Percentiles rank a stretch among this genome's conserved stretches.
Conservation (phyloP, 2,888 invertebrate genomes). For the Mechanitis mazaeus region DNA sequence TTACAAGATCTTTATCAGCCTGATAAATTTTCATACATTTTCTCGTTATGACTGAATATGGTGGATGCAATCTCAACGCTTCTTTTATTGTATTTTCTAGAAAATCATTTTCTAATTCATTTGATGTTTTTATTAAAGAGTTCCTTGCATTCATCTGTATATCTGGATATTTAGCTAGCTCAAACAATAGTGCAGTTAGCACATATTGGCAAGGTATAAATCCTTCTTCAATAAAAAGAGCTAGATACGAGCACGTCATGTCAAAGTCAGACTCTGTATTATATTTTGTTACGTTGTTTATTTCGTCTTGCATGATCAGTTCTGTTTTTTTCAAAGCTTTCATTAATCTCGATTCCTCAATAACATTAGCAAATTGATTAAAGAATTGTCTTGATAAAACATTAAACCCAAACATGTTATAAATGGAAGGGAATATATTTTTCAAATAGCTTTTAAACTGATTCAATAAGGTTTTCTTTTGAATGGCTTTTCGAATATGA, state of each 20-base stretch:
- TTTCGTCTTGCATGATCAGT: constrained; percentile 43
- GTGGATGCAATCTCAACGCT: constrained; percentile 59
- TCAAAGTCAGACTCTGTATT: constrained; percentile 34
- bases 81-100: constrained; percentile 60
- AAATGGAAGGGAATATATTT: constrained; percentile 63
- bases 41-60: constrained; percentile 57
- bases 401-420: constrained; percentile 48
- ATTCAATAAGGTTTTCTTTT: constrained; percentile 45
- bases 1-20: constrained; percentile 48
- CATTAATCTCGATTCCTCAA: constrained; percentile 49
- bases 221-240: constrained; percentile 61
- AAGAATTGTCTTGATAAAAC: constrained; percentile 46
- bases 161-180: constrained; percentile 51
- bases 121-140: constrained; percentile 28
- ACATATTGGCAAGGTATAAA: constrained; percentile 58
- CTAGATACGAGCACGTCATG: constrained; percentile 50
- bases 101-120: constrained; percentile 44
- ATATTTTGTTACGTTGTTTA: constrained; percentile 41
- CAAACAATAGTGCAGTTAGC: constrained; percentile 54
- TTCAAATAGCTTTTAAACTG: constrained; percentile 62
- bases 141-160: constrained; percentile 51
- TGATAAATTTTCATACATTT: constrained; percentile 59
- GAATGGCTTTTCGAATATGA: constrained; percentile 46
- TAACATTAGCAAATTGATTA: constrained; percentile 38
- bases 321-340: constrained; percentile 46